A percentile compares a stretch with the other conserved stretches of the same genome.
These are phyloP conservation scores for Zele albiditarsus DNA, from an alignment of 2,888 invertebrate species.

Conservation along the genomic window DNA sequence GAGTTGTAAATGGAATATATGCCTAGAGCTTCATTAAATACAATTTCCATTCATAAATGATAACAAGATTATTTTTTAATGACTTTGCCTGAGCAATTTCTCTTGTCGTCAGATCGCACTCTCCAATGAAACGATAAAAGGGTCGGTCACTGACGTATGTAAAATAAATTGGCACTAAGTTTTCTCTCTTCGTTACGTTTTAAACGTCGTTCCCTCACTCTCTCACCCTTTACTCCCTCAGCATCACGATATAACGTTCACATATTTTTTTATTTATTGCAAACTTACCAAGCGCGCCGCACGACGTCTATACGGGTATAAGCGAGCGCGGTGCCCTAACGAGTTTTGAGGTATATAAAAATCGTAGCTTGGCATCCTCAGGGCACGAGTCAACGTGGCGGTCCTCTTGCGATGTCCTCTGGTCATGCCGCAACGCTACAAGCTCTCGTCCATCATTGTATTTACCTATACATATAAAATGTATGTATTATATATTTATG, in stretches of 20 bases:
- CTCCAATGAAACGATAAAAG: constrained; percentile 45
- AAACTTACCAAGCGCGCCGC: constrained; percentile 41
- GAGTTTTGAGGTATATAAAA: constrained; percentile 50
- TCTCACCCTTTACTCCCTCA: constrained; percentile 32
- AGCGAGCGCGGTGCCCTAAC: constrained; percentile 41
- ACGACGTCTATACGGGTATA: constrained; percentile 43
- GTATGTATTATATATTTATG: constrained; percentile 23
- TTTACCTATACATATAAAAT: not conserved
- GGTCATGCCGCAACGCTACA: constrained; percentile 44
- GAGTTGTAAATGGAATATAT: not conserved
- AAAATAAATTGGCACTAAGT: constrained; percentile 49
- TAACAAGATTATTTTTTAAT: constrained; percentile 29
- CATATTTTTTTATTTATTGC: constrained; percentile 42
- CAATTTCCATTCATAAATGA: constrained; percentile 31
- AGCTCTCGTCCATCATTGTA: constrained; percentile 14
- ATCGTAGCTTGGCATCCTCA: constrained; percentile 38
- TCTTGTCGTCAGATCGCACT: constrained; percentile 29
- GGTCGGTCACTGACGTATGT: constrained; percentile 43
- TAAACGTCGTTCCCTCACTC: not conserved
- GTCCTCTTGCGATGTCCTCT: constrained; percentile 36
- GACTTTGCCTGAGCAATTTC: constrained; percentile 30
- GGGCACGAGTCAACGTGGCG: constrained; percentile 38
- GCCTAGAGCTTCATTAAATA: constrained; percentile 26
- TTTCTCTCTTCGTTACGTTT: constrained; percentile 33
- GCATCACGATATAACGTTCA: constrained; percentile 35